Percentiles rank a stretch among this genome's conserved stretches.
Conservation (phyloP, 2,797 vertebrate species). For the Rallus crepitans region DNA sequence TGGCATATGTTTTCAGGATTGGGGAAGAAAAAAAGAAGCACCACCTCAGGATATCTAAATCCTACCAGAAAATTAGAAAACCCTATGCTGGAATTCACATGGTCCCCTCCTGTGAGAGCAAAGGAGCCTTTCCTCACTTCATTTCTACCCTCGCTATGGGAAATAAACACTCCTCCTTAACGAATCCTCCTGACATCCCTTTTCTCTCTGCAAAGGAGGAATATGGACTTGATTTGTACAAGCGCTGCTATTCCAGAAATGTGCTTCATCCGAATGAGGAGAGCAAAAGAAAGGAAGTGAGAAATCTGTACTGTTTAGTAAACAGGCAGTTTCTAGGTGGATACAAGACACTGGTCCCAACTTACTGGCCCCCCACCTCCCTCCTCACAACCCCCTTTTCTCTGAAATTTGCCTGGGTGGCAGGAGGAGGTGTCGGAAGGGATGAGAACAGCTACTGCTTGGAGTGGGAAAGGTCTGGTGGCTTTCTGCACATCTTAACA, state of each 20-base stretch:
- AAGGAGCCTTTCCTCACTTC: background rate
- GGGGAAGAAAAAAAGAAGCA: background rate
- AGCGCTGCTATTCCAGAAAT: slow-evolving; percentile 40
- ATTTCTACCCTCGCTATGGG: background rate
- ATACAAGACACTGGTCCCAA: background rate
- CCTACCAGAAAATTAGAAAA: slow-evolving; percentile 11
- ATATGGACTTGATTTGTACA: slow-evolving; percentile 6
- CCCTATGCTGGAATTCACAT: background rate
- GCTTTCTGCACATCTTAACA: background rate
- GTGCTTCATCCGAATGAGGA: background rate
- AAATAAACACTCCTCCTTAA: background rate
- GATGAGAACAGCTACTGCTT: background rate
- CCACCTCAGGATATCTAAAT: background rate
- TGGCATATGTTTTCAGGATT: background rate
- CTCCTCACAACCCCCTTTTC: background rate
- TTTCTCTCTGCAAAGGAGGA: background rate
- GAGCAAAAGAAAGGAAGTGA: background rate
- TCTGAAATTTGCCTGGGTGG: slow-evolving; percentile 5
- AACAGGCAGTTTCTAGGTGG: slow-evolving; percentile 55
- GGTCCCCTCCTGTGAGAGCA: background rate
- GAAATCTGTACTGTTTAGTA: slow-evolving; percentile 29
- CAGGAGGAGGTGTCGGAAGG: background rate
- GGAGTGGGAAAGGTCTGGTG: background rate
- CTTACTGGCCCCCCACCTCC: background rate
- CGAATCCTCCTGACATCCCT: background rate